phyloP scores from a whole-genome alignment of 2,113 vertebrate species.

The Rhagologus leucostigma region DNA sequence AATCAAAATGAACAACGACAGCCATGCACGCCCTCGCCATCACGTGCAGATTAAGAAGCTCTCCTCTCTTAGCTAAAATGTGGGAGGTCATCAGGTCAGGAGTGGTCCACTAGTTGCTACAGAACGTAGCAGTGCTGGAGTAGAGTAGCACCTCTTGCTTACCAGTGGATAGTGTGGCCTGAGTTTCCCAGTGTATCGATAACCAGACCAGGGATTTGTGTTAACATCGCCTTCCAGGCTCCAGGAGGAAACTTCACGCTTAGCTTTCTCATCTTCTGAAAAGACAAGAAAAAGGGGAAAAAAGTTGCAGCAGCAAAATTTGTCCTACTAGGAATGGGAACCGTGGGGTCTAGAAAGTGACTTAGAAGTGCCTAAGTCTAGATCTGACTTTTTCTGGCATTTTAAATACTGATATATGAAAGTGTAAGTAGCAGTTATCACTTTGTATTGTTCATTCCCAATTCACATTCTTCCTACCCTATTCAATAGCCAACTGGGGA shows the following conservation, averaged over 20 bases:
- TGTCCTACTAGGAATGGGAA: not conserved
- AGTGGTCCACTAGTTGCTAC: not conserved
- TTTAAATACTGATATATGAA: not conserved
- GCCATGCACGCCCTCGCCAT: not conserved
- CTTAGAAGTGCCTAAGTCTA: not conserved
- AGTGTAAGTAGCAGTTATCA: not conserved
- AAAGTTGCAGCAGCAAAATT: not conserved
- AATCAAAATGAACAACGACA: not conserved
- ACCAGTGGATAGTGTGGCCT: constrained; percentile 94
- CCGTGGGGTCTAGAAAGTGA: not conserved
- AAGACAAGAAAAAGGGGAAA: not conserved
- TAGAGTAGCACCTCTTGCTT: constrained; percentile 13
- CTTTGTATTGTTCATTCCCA: not conserved
- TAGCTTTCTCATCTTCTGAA: constrained; percentile 90
- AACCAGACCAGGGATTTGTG: constrained; percentile 96
- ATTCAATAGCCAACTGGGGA: not conserved
- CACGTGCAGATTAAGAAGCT: not conserved
- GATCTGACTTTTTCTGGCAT: not conserved
- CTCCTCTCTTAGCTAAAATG: not conserved
- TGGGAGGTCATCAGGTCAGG: not conserved
- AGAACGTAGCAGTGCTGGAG: not conserved
- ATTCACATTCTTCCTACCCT: not conserved
- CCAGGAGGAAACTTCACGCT: constrained; percentile 82
- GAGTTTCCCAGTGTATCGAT: constrained; percentile 93
- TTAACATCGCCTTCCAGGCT: constrained; percentile 87